phyloP scores from a whole-genome alignment of 2,797 vertebrate genomes.

The Sciaenops ocellatus region DNA sequence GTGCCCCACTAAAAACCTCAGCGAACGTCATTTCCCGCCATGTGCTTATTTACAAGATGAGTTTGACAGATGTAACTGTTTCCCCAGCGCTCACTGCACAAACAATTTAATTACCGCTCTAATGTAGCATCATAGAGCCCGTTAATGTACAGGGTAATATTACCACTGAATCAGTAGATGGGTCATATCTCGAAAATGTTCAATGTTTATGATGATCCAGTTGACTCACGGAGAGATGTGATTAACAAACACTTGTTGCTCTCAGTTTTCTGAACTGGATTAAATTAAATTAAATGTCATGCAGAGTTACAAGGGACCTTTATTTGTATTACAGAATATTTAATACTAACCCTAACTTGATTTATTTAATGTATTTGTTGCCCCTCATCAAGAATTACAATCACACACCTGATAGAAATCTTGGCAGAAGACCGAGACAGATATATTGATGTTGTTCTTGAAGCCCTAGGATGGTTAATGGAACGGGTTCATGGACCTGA shows the following conservation, averaged over 20 bases:
- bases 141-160: not conserved
- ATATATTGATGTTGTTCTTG: too few species aligned
- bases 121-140: not conserved
- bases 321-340: not conserved
- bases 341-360: too few species aligned
- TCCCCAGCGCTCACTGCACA: slow-evolving; percentile 11
- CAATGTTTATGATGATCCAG: not conserved
- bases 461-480: too few species aligned
- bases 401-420: too few species aligned
- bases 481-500: too few species aligned
- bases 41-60: slow-evolving; percentile 24
- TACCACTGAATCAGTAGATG: slow-evolving; percentile 10
- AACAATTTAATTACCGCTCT: slow-evolving; percentile 40
- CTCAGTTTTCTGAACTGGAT: not conserved
- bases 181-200: not conserved
- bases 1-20: not conserved
- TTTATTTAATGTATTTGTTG: not conserved
- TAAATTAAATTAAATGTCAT: slow-evolving; percentile 2
- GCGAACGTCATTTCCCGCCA: slow-evolving; percentile 36
- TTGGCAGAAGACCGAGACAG: too few species aligned
- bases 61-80: slow-evolving; percentile 37
- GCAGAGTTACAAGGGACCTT: not conserved
- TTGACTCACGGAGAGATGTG: not conserved
- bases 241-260: not conserved
- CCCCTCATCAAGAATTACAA: not conserved